These are phyloP conservation scores for Centroberyx gerrardi DNA, from an alignment of 2,797 vertebrate species.

Conservation along the genomic window DNA sequence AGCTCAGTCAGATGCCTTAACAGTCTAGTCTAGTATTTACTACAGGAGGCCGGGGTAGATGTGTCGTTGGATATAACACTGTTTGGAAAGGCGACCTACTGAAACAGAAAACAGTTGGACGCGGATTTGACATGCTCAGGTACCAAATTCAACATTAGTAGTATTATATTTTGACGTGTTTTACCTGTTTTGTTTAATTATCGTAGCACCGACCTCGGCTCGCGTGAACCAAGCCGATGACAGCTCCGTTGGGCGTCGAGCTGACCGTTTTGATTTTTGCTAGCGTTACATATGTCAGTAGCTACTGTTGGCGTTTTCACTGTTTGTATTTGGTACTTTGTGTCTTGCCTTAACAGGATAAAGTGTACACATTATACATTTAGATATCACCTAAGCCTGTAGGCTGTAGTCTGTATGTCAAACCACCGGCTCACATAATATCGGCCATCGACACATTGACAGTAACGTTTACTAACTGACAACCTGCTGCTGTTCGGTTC, in stretches of 20 bases:
- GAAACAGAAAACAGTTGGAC: constrained; percentile 31
- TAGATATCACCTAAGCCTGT: no score
- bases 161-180: neutral
- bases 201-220: neutral
- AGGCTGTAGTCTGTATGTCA: no score
- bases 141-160: constrained; percentile 24
- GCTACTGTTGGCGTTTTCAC: neutral
- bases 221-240: neutral
- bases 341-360: neutral
- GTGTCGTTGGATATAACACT: constrained; percentile 28
- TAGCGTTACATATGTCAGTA: neutral
- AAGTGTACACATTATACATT: no score
- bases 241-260: constrained; percentile 16
- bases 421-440: no score
- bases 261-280: neutral
- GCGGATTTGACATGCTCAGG: constrained; percentile 81
- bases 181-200: neutral
- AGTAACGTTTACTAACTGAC: no score
- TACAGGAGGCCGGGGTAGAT: constrained; percentile 32
- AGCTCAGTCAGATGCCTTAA: constrained; percentile 11
- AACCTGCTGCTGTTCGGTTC: no score
- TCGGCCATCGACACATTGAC: no score
- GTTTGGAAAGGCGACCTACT: constrained; percentile 20
- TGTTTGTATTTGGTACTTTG: no score
- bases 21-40: neutral